phyloP scores from a whole-genome alignment of 1,140 invertebrate species.

The Drosophila trapezifrons region DNA sequence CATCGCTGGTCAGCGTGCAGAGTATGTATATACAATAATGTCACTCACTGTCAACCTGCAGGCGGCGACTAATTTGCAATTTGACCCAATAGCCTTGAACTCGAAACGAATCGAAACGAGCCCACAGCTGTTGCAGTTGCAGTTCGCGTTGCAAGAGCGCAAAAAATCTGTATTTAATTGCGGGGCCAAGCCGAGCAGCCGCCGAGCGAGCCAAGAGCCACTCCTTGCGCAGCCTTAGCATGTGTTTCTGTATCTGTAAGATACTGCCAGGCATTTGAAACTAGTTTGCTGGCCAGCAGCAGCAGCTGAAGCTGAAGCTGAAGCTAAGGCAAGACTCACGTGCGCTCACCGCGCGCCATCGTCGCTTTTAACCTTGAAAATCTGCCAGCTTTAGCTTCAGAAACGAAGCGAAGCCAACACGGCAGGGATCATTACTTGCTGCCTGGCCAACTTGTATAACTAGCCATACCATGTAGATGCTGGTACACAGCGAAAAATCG shows the following conservation, averaged over 20 bases:
- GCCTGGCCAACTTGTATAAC: slow-evolving; percentile 74
- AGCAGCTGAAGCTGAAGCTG: slow-evolving; percentile 39
- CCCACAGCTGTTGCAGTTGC: slow-evolving; percentile 53
- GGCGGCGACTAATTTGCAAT: slow-evolving; percentile 74
- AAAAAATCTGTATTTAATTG: slow-evolving; percentile 74
- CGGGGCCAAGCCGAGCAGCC: slow-evolving; percentile 32
- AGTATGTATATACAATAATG: slow-evolving; percentile 55
- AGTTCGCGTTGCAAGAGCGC: slow-evolving; percentile 37
- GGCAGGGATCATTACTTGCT: slow-evolving; percentile 71
- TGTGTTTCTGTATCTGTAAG: slow-evolving; percentile 70
- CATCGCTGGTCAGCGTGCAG: slow-evolving; percentile 46
- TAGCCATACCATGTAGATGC: slow-evolving; percentile 35
- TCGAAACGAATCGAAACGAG: slow-evolving; percentile 58
- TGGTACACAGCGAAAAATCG: slow-evolving; percentile 15
- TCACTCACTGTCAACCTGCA: slow-evolving; percentile 79
- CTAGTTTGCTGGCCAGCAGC: slow-evolving; percentile 68
- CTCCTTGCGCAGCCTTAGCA: slow-evolving; percentile 61
- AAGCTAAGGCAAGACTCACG: slow-evolving; percentile 62
- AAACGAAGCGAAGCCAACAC: slow-evolving; percentile 41
- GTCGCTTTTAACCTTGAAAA: slow-evolving; percentile 73
- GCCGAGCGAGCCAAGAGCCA: slow-evolving; percentile 38
- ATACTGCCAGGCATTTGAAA: slow-evolving; percentile 79
- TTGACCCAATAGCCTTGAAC: slow-evolving; percentile 82
- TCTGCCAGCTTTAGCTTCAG: slow-evolving; percentile 42
- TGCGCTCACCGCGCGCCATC: slow-evolving; percentile 60